Evolutionary conservation across 2,797 vertebrate genomes (phyloP).

Genomic region (Halcyon smyrnensis): DNA sequence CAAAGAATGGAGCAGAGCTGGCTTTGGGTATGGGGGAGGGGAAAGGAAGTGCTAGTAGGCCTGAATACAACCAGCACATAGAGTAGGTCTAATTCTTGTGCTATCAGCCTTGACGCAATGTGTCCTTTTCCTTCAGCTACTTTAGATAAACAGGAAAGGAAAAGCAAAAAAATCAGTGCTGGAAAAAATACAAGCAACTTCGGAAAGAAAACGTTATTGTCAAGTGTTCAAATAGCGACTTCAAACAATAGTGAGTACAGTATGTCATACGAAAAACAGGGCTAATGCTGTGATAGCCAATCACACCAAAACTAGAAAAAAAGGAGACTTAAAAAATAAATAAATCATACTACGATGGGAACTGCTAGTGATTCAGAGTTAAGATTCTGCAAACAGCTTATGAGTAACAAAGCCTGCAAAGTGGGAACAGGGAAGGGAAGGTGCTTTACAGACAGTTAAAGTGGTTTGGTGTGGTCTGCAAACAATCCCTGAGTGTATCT

Average conservation of each 20-base stretch:
- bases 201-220: conserved; percentile 71
- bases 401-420: not conserved
- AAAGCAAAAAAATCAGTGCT: conserved; percentile 53
- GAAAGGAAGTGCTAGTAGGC: conserved; percentile 42
- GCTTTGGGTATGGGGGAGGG: not conserved
- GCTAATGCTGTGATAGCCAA: not conserved
- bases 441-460: not conserved
- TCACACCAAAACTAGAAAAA: not conserved
- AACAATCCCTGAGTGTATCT: not conserved
- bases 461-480: conserved; percentile 4
- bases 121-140: conserved; percentile 66
- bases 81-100: conserved; percentile 51
- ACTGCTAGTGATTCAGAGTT: not conserved
- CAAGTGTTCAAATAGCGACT: conserved; percentile 60
- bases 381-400: not conserved
- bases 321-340: not conserved
- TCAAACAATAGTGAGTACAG: conserved; percentile 69
- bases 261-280: conserved; percentile 5
- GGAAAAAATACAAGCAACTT: conserved; percentile 59
- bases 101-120: conserved; percentile 63
- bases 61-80: conserved; percentile 39
- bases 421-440: not conserved
- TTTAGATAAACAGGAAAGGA: conserved; percentile 78
- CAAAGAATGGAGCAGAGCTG: conserved; percentile 27
- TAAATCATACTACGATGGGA: not conserved